Conservation (phyloP, 2,113 vertebrate species). For the Percopsis transmontana region DNA sequence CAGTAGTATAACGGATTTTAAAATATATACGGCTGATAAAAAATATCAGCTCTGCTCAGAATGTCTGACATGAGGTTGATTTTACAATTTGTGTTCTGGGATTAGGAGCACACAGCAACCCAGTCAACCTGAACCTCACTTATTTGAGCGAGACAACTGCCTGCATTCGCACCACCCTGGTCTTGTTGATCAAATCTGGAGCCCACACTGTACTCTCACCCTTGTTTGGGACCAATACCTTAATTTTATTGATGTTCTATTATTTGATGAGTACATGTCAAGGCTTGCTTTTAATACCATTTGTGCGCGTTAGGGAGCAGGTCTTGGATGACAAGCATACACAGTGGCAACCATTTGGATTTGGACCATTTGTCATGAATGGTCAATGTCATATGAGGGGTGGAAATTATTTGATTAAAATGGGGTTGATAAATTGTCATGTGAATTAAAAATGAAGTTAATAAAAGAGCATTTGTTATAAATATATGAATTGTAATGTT, state of each 20-base stretch:
- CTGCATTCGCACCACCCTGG: slow-evolving; percentile 6
- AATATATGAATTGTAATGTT: too few relatives aligned
- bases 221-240: slow-evolving; percentile 4
- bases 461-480: too few relatives aligned
- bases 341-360: too few relatives aligned
- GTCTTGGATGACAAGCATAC: slow-evolving; percentile 23
- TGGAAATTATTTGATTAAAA: too few relatives aligned
- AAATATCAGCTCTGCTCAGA: neutral
- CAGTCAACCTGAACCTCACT: slow-evolving; percentile 34
- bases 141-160: slow-evolving; percentile 71
- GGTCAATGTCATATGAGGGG: too few relatives aligned
- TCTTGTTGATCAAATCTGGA: slow-evolving; percentile 6
- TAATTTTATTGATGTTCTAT: slow-evolving; percentile 17
- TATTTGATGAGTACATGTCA: slow-evolving; percentile 20
- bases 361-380: too few relatives aligned
- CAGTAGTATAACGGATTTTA: too few relatives aligned
- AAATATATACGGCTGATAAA: too few relatives aligned
- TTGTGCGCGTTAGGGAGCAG: slow-evolving; percentile 4
- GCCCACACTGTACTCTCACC: slow-evolving; percentile 26
- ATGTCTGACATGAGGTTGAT: slow-evolving; percentile 15
- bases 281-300: slow-evolving; percentile 13
- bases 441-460: too few relatives aligned
- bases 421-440: too few relatives aligned
- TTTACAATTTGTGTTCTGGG: slow-evolving; percentile 20
- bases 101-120: slow-evolving; percentile 51